Evolutionary conservation across 2,113 vertebrate species (phyloP).

Genomic region (Clarias gariepinus): DNA sequence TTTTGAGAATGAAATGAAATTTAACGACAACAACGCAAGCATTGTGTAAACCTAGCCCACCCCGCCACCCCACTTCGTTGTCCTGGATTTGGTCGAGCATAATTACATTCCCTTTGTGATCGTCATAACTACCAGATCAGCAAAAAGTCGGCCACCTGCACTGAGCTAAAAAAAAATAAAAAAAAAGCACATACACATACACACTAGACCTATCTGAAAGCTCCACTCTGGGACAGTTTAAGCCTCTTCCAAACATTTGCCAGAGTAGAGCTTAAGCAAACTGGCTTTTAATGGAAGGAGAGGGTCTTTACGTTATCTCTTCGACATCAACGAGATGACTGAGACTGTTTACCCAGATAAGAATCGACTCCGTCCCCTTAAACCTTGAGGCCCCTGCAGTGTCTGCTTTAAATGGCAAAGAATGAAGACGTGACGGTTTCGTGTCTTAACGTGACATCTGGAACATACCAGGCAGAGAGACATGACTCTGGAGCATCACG

Average conservation of each 20-base stretch:
- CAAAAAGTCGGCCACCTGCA: constrained; percentile 35
- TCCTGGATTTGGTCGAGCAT: constrained; percentile 20
- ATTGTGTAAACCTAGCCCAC: not conserved
- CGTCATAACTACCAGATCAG: constrained; percentile 40
- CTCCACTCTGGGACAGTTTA: constrained; percentile 33
- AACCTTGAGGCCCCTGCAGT: constrained; percentile 28
- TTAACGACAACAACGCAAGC: constrained; percentile 1
- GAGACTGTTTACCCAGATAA: constrained; percentile 44
- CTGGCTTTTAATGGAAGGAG: constrained; percentile 34
- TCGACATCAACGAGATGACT: constrained; percentile 26
- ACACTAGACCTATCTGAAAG: not conserved
- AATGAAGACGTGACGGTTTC: constrained; percentile 4
- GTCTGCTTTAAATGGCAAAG: constrained; percentile 10
- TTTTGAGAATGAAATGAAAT: constrained; percentile 2
- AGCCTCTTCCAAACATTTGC: constrained; percentile 46
- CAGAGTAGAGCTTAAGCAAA: constrained; percentile 26
- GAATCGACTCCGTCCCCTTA: constrained; percentile 33
- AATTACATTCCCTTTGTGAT: constrained; percentile 35
- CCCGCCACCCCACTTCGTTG: constrained; percentile 1
- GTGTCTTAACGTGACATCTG: constrained; percentile 27
- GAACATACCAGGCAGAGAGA: constrained; percentile 23
- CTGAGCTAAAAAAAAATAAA: not conserved
- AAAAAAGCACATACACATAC: not conserved
- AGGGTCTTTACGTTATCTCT: constrained; percentile 26
- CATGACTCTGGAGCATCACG: not conserved